phyloP scores from a whole-genome alignment of 2,888 invertebrate genomes.

The Acleris emargana region DNA sequence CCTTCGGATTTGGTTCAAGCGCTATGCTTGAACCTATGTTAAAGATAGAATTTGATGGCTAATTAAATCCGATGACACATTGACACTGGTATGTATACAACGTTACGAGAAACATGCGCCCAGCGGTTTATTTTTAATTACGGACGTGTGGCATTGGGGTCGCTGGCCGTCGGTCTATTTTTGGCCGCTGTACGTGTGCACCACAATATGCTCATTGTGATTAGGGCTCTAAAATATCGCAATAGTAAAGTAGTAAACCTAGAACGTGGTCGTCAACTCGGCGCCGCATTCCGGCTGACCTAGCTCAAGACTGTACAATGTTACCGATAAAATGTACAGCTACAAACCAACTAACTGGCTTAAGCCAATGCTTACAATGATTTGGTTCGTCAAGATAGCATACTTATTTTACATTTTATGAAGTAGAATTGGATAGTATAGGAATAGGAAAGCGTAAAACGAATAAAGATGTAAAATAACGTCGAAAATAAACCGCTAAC shows the following conservation, averaged over 20 bases:
- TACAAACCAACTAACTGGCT: too few species aligned
- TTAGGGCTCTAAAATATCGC: conserved; percentile 18
- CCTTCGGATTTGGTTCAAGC: neutral
- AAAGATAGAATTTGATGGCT: conserved; percentile 1
- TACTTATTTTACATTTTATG: too few species aligned
- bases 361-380: too few species aligned
- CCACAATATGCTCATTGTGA: conserved; percentile 35
- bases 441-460: too few species aligned
- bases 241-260: neutral
- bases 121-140: conserved; percentile 57
- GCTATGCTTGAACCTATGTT: neutral
- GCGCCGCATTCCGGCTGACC: too few species aligned
- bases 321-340: too few species aligned
- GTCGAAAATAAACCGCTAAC: too few species aligned
- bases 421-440: too few species aligned
- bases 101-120: conserved; percentile 33
- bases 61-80: conserved; percentile 24
- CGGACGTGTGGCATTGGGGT: conserved; percentile 54
- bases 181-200: conserved; percentile 43
- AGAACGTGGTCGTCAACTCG: too few species aligned
- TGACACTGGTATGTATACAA: conserved; percentile 19
- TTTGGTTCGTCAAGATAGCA: too few species aligned
- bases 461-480: too few species aligned
- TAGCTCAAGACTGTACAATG: too few species aligned
- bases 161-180: conserved; percentile 62